These are phyloP conservation scores for Macrosteles quadrilineatus DNA, from an alignment of 1,140 invertebrate genomes.

Conservation along the genomic window DNA sequence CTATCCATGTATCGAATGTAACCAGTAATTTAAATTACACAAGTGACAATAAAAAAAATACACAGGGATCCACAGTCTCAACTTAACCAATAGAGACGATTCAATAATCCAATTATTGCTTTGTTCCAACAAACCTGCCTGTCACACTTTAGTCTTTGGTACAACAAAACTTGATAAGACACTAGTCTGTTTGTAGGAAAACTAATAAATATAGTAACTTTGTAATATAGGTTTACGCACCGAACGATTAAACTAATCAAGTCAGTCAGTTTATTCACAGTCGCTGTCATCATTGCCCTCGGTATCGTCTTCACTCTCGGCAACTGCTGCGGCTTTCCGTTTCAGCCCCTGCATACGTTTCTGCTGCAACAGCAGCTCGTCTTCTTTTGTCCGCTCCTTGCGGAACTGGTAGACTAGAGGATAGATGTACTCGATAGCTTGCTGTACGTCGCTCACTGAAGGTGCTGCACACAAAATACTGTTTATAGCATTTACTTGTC, in stretches of 20 bases:
- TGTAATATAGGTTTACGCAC: constrained; percentile 10
- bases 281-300: constrained; percentile 20
- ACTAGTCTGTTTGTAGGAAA: background rate
- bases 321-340: constrained; percentile 13
- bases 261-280: constrained; percentile 17
- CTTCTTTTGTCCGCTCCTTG: constrained; percentile 74
- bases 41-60: background rate
- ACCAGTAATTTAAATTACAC: background rate
- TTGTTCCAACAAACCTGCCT: background rate
- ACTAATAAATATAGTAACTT: constrained; percentile 25
- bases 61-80: background rate
- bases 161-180: background rate
- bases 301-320: background rate
- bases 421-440: constrained; percentile 92
- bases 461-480: constrained; percentile 83
- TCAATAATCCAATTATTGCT: constrained; percentile 8
- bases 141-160: constrained; percentile 15
- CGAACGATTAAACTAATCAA: constrained; percentile 5
- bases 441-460: constrained; percentile 82
- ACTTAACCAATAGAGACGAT: background rate
- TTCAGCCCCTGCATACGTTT: background rate
- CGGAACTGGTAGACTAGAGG: constrained; percentile 90
- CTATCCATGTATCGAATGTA: too few species aligned
- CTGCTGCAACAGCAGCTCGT: constrained; percentile 46
- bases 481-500: too few species aligned